Base-by-base conservation (phyloP, 2,888 invertebrate genomes). In the Campoplex nolae region DNA sequence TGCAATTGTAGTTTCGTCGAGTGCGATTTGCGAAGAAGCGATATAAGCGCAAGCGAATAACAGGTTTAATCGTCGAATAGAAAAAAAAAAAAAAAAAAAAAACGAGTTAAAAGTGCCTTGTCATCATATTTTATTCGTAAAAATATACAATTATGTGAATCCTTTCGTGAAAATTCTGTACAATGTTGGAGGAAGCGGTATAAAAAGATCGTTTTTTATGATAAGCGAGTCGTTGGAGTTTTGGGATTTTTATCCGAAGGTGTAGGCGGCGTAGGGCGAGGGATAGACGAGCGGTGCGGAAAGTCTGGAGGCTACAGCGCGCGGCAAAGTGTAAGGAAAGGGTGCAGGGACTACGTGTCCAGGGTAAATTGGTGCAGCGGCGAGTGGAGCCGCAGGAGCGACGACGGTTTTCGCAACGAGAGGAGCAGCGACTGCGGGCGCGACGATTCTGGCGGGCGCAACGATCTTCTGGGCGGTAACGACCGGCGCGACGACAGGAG, bases 241-340 rank as follows among this genome's bases (percentile, higher is more conserved):
- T 73, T 68, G 62, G 35, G 68, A 76, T 71, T 80, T 71, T 2
- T 74, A 77, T 65, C 45, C 81, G 56, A 86, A 77, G 6, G 84
- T 65, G 65, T 87, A 86, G 11, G 88, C 84, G 18, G 85, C 84
- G 65, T 87, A 88, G 42, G 84, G 80, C 8, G 87, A 90, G 54
- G 89, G 58, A 68, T 90, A 90, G 9, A 85, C 79, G 3, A 82
- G 28, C 62, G 90, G 89, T 45, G 88, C 86, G 42, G 89, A 73
- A 11, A 92, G 75, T 88, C 92, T 91, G 4, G 91, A 87, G 38
- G 92, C 92, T 28, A 92, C 91, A 7, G 92, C 92, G 48, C 92
- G 88, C 11, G 92, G 92, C 7, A 92, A 54, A 16, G 91, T 89
- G 76, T 92, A 91, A 7, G 90, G 86, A 71, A 87, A 9, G 11